phyloP scores from a whole-genome alignment of 2,888 invertebrate genomes.

The Epistrophe grossulariae region DNA sequence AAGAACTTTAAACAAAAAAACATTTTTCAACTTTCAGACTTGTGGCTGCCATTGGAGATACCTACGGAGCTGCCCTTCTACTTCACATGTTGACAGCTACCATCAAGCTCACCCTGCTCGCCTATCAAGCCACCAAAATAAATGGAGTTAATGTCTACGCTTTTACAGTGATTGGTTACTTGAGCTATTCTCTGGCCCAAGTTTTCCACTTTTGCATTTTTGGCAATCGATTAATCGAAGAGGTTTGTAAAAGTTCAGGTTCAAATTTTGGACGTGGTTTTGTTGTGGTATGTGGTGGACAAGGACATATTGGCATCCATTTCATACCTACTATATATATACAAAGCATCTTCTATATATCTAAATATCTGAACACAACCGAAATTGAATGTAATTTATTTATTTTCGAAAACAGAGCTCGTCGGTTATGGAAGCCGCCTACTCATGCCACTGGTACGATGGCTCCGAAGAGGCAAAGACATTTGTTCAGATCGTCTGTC shows the following conservation, averaged over 20 bases:
- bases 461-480: slow-evolving; percentile 95
- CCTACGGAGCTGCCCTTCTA: slow-evolving; percentile 92
- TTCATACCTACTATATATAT: not conserved
- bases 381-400: slow-evolving; percentile 55
- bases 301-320: slow-evolving; percentile 27
- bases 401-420: slow-evolving; percentile 87
- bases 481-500: slow-evolving; percentile 95
- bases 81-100: slow-evolving; percentile 94
- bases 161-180: slow-evolving; percentile 91
- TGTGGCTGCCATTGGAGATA: slow-evolving; percentile 92
- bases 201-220: slow-evolving; percentile 95
- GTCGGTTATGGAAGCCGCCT: slow-evolving; percentile 95
- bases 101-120: slow-evolving; percentile 91
- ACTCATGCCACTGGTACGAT: slow-evolving; percentile 95
- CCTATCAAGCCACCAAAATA: slow-evolving; percentile 95
- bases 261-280: not conserved
- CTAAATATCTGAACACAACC: not conserved
- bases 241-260: slow-evolving; percentile 85
- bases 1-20: slow-evolving; percentile 26
- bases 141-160: slow-evolving; percentile 91
- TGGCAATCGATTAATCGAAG: slow-evolving; percentile 93
- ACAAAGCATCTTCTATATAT: not conserved
- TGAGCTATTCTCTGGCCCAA: slow-evolving; percentile 92
- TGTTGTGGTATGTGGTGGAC: not conserved
- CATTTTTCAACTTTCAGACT: slow-evolving; percentile 85